phyloP scores from a whole-genome alignment of 2,113 vertebrate species.

The Solenodon paradoxus region DNA sequence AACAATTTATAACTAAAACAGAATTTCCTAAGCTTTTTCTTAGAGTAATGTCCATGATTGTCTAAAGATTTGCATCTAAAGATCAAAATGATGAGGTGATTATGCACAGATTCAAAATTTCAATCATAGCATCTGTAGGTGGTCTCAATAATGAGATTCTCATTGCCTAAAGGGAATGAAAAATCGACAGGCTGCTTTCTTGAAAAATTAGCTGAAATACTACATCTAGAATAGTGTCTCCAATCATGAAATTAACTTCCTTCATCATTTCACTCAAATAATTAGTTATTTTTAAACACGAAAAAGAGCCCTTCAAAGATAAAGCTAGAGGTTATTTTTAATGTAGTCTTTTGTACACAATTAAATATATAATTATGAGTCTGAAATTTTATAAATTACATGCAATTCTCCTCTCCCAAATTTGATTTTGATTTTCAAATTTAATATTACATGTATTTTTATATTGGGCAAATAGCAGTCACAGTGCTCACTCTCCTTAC shows the following conservation, averaged over 20 bases:
- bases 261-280: constrained; percentile 22
- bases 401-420: not conserved
- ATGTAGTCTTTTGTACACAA: not conserved
- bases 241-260: constrained; percentile 30
- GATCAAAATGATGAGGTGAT: constrained; percentile 71
- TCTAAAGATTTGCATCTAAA: constrained; percentile 63
- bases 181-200: constrained; percentile 11
- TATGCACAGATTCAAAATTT: constrained; percentile 66
- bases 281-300: not conserved
- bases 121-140: constrained; percentile 62
- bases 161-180: constrained; percentile 35
- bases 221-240: not conserved
- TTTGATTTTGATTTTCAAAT: not conserved
- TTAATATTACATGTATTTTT: not conserved
- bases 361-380: not conserved
- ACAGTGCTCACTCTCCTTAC: accelerated
- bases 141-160: constrained; percentile 64
- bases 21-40: not conserved
- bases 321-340: constrained; percentile 2
- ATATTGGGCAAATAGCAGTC: not conserved
- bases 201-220: constrained; percentile 41
- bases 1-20: constrained; percentile 23
- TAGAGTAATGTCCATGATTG: constrained; percentile 30
- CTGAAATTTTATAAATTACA: not conserved
- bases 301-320: constrained; percentile 19